Conservation (phyloP, 2,113 vertebrate species). For the Gambusia affinis region DNA sequence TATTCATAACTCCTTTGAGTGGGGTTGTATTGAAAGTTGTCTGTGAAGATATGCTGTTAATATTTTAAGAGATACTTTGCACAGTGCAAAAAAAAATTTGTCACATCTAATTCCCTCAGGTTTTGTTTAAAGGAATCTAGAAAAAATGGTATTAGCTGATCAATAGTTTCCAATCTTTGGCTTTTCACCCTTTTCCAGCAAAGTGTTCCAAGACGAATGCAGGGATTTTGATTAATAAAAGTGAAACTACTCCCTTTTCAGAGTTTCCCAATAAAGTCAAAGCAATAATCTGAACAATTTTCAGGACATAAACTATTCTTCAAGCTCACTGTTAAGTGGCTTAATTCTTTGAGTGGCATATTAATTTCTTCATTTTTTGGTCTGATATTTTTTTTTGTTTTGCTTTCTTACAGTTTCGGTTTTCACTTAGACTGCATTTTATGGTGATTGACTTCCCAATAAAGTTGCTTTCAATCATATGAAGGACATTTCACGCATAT, state of each 20-base stretch:
- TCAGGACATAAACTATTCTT: neutral
- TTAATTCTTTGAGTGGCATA: neutral
- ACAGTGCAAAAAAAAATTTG: neutral
- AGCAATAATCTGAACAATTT: neutral
- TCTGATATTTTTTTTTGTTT: no score
- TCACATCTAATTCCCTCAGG: neutral
- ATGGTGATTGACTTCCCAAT: no score
- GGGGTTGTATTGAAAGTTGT: constrained; percentile 22
- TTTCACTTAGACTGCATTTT: no score
- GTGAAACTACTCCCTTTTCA: neutral
- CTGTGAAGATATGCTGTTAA: neutral
- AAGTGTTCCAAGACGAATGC: no score
- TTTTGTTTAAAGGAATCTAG: no score
- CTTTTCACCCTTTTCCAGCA: no score
- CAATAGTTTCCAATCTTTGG: no score
- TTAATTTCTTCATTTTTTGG: neutral
- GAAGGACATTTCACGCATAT: no score
- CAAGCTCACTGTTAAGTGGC: neutral
- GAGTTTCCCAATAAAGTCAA: neutral
- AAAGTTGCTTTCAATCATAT: no score
- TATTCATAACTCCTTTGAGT: constrained; percentile 43
- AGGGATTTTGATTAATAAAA: no score
- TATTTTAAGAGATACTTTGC: neutral
- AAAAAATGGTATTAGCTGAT: no score
- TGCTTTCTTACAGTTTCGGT: no score